Evolutionary conservation across 2,797 vertebrate genomes (phyloP).

Genomic region (Betta splendens): DNA sequence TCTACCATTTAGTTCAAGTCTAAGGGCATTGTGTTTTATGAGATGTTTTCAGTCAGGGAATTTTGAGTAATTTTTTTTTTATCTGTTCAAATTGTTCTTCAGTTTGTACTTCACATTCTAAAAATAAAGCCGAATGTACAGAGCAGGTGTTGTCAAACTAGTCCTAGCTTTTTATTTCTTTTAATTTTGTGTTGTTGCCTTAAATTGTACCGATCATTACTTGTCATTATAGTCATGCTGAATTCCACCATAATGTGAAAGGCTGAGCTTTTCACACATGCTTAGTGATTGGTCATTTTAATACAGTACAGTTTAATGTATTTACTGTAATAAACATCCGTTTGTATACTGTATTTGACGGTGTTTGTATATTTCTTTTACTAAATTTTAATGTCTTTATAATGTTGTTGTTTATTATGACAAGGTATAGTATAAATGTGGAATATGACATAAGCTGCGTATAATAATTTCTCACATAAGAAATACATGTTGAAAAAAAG

Average conservation of each 20-base stretch:
- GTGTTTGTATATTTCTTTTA: not conserved
- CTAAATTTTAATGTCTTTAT: not conserved
- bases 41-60: slow-evolving; percentile 2
- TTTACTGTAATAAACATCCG: not conserved
- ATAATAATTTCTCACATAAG: no score
- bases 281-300: slow-evolving; percentile 5
- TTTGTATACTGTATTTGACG: slow-evolving; percentile 35
- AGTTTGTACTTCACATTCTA: slow-evolving; percentile 6
- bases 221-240: slow-evolving; percentile 6
- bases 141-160: not conserved
- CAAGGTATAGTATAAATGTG: not conserved
- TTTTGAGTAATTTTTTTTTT: not conserved
- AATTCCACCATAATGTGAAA: slow-evolving; percentile 35
- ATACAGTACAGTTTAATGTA: not conserved
- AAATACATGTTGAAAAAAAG: no score
- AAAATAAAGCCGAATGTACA: not conserved
- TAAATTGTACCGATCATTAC: not conserved
- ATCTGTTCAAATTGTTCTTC: not conserved
- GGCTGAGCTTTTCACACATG: slow-evolving; percentile 1
- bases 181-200: not conserved
- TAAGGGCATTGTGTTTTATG: not conserved
- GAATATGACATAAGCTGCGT: no score
- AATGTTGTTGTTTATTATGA: slow-evolving; percentile 1
- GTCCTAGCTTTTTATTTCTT: no score
- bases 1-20: slow-evolving; percentile 2